These are phyloP conservation scores for Drosophila repletoides DNA, from an alignment of 1,140 invertebrate species.

Conservation along the genomic window DNA sequence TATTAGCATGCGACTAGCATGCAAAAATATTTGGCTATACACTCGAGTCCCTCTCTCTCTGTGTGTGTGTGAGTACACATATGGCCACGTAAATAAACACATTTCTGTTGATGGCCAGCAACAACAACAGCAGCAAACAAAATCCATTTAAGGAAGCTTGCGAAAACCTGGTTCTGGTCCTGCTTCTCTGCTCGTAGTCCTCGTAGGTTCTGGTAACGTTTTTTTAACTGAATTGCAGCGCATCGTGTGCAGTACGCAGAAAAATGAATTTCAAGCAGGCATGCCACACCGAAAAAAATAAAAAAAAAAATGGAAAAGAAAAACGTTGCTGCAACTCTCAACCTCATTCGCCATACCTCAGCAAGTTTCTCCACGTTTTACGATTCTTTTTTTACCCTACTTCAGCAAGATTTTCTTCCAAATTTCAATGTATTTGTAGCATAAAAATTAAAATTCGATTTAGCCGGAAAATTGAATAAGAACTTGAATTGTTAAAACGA, in stretches of 20 bases:
- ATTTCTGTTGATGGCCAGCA: constrained; percentile 17
- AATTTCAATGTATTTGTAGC: too few relatives aligned
- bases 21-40: constrained; percentile 28
- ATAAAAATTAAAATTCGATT: too few relatives aligned
- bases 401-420: background rate
- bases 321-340: constrained; percentile 1
- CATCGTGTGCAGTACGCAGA: constrained; percentile 54
- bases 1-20: constrained; percentile 45
- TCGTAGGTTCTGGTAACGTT: background rate
- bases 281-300: constrained; percentile 16
- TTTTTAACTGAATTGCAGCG: constrained; percentile 26
- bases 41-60: background rate
- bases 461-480: too few relatives aligned
- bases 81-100: constrained; percentile 37
- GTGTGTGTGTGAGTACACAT: background rate
- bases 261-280: constrained; percentile 68
- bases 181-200: background rate
- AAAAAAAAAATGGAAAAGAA: constrained; percentile 6
- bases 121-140: constrained; percentile 14
- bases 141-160: constrained; percentile 53
- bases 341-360: constrained; percentile 2
- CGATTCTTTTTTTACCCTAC: background rate
- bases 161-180: background rate
- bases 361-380: background rate
- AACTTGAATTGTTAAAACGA: too few relatives aligned